phyloP scores from a whole-genome alignment of 2,113 vertebrate genomes.

The Grammomys surdaster region DNA sequence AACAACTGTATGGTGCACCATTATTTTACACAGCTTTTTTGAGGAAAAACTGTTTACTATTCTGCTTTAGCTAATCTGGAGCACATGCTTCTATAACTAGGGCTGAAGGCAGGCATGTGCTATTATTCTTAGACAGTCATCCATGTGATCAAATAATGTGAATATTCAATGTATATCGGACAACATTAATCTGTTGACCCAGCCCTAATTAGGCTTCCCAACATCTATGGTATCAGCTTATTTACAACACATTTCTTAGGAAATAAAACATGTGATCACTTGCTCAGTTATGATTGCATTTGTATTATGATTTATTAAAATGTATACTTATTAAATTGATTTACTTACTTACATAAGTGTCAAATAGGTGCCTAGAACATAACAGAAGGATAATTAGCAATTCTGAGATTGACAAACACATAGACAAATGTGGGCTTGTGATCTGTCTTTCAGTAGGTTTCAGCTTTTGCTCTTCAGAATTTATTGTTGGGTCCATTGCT shows the following conservation, averaged over 20 bases:
- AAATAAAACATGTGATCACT: not conserved
- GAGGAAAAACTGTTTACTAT: not conserved
- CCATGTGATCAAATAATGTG: not conserved
- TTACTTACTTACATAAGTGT: not conserved
- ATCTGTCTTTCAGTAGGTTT: not conserved
- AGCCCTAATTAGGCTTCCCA: not conserved
- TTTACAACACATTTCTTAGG: not conserved
- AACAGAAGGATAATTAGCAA: not conserved
- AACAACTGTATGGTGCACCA: too few relatives aligned
- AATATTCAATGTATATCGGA: not conserved
- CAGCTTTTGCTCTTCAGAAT: not conserved
- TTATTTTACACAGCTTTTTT: not conserved
- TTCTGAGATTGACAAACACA: not conserved
- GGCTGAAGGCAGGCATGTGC: too few relatives aligned
- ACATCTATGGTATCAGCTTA: fast-evolving
- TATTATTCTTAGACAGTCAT: not conserved
- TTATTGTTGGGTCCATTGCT: not conserved
- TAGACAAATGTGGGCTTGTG: not conserved
- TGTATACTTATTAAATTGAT: not conserved
- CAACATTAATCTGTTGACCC: not conserved
- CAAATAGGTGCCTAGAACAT: not conserved
- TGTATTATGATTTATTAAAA: not conserved
- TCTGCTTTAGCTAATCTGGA: not conserved
- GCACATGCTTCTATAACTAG: not conserved
- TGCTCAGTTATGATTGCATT: not conserved